phyloP scores from a whole-genome alignment of 2,113 vertebrate species.

The Syngnathus floridae region DNA sequence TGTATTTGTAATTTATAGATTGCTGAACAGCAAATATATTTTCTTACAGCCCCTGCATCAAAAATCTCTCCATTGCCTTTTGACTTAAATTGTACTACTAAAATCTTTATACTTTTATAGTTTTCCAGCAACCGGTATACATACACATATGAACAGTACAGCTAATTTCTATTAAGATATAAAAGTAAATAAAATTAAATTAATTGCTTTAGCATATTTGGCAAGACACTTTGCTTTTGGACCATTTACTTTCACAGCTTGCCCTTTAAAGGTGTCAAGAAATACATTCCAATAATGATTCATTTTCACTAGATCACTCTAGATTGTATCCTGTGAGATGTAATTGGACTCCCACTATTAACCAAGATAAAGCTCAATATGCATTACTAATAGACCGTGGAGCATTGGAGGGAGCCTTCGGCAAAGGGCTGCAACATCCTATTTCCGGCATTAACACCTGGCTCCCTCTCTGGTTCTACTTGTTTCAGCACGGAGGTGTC shows the following conservation, averaged over 20 bases:
- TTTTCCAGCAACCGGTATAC: no score
- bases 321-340: no score
- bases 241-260: background rate
- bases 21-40: no score
- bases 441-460: background rate
- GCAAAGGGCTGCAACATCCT: background rate
- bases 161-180: no score
- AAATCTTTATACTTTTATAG: no score
- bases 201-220: background rate
- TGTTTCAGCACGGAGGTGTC: background rate
- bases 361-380: background rate
- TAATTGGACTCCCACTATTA: background rate
- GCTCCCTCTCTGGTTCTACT: background rate
- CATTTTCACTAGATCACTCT: no score
- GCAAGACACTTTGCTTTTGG: background rate
- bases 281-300: background rate
- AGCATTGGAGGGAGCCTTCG: background rate
- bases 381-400: background rate
- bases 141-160: no score
- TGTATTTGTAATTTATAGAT: background rate
- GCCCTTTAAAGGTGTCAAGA: background rate
- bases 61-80: no score
- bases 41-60: no score
- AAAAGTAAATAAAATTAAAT: no score
- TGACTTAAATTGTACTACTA: no score